phyloP scores from a whole-genome alignment of 2,113 vertebrate species.

The Bos javanicus region DNA sequence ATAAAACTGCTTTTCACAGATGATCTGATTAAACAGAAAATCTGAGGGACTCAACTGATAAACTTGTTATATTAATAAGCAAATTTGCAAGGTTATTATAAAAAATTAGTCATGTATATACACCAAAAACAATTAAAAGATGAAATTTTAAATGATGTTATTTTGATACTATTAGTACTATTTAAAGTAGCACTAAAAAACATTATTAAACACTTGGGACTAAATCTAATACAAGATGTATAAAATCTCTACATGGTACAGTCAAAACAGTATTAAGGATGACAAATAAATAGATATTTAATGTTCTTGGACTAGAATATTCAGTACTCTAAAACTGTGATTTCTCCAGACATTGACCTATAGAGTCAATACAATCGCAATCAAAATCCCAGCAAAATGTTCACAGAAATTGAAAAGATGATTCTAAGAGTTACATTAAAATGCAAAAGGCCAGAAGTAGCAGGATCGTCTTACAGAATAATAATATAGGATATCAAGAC shows the following conservation, averaged over 20 bases:
- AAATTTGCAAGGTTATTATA: neutral
- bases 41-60: neutral
- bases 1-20: neutral
- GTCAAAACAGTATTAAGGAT: neutral
- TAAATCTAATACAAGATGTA: neutral
- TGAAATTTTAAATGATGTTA: neutral
- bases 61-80: neutral
- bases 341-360: neutral
- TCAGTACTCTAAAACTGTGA: neutral
- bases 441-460: neutral
- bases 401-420: neutral
- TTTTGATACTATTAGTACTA: neutral
- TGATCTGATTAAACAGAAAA: neutral
- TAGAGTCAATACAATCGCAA: neutral
- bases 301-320: neutral
- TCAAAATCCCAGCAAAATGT: neutral
- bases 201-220: neutral
- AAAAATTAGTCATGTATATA: neutral
- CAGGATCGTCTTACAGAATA: neutral
- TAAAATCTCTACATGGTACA: neutral
- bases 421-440: neutral
- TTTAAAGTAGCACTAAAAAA: neutral
- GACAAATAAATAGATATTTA: slow-evolving; percentile 7
- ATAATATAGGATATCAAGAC: neutral
- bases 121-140: neutral